Evolutionary conservation across 2,888 invertebrate genomes (phyloP), one percentile per base, ranked within the genome.

Genomic region (Tromatobia lineatoria): DNA sequence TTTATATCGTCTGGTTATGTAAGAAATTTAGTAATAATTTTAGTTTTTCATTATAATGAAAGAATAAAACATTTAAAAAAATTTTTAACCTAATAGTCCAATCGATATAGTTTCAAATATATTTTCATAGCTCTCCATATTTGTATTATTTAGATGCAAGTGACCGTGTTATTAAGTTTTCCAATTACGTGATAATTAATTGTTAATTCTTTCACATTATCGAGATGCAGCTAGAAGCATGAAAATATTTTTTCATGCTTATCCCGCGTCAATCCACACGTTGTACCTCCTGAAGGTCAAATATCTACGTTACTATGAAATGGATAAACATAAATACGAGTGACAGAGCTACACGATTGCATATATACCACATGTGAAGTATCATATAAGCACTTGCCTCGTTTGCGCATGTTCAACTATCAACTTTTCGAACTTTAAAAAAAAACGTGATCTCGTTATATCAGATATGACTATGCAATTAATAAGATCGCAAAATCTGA

Each of bases 91-190:
- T 34, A 34, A 34, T 4, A 34, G 34, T 34, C 34, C 34, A 34
- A 34, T 34, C 34, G 47, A n/a, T 11, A 10, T 15, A 50, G n/a
- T 50, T 50, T n/a, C 4, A 50, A n/a, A n/a, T 45, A 45, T 50
- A 15, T n/a, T n/a, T n/a, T n/a, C n/a, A n/a, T n/a, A n/a, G n/a
- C n/a, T n/a, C n/a, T n/a, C n/a, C 25, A 13, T 13, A 50, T 61
- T 38, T n/a, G n/a, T n/a, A n/a, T 47, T 73, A 15, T n/a, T 54
- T 1, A 15, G 34, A 59, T 67, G 67, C 54, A 42, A 77, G 15
- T 47, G 67, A 45, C 57, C 66, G 69, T 18, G 59, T 69, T 59
- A 77, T 59, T 29, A 13, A 15, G 29, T 57, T 77, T 77, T 20
- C 25, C 15, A 45, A 18, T 45, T 3, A 45, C 71, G 45, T 45